Conservation (phyloP, 2,113 vertebrate species). For the Gymnocephalus cernua region DNA sequence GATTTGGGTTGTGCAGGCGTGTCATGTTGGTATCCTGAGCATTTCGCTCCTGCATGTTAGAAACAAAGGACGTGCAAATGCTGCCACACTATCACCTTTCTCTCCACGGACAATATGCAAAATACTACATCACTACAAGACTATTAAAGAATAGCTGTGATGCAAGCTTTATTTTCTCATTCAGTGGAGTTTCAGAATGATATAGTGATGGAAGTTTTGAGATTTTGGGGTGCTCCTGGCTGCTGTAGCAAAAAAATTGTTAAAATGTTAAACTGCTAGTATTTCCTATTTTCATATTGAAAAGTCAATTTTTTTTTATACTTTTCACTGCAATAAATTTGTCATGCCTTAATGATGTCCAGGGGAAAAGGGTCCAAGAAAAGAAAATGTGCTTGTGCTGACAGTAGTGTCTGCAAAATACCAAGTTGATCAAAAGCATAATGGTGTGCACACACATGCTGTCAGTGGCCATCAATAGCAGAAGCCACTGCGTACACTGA, state of each 20-base stretch:
- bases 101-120: neutral
- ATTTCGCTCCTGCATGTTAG: neutral
- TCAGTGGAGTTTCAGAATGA: neutral
- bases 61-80: neutral
- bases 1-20: constrained; percentile 9
- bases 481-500: constrained; percentile 3
- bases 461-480: constrained; percentile 18
- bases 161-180: neutral
- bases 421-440: constrained; percentile 37
- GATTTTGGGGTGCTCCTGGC: neutral
- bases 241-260: constrained; percentile 1
- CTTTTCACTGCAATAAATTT: neutral
- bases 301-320: neutral
- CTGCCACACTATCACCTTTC: neutral
- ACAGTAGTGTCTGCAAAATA: constrained; percentile 32
- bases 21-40: neutral
- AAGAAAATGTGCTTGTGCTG: constrained; percentile 23
- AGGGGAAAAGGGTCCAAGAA: neutral
- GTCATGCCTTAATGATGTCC: constrained; percentile 10
- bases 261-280: neutral
- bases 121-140: neutral
- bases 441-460: constrained; percentile 25
- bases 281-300: neutral
- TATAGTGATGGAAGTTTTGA: neutral
- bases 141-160: neutral